Percentiles rank a stretch among this genome's conserved stretches.
These are phyloP conservation scores for Macrobrachium nipponense DNA, from an alignment of 1,140 invertebrate species.

Conservation along the genomic window DNA sequence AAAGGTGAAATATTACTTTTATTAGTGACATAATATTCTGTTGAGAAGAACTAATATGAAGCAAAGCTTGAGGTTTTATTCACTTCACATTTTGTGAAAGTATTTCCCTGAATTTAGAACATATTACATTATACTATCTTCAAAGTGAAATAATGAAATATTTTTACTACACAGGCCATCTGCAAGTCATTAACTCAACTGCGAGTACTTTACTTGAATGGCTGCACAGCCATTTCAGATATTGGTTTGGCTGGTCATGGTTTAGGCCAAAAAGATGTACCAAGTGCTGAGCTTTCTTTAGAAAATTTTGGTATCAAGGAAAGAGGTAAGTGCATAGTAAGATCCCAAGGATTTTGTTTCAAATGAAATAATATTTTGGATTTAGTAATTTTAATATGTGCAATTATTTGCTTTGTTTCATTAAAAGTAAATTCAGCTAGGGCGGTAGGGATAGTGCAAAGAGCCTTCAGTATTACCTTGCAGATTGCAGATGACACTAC, in stretches of 20 bases:
- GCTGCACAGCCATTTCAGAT: slow-evolving; percentile 77
- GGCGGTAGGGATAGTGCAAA: too few relatives aligned
- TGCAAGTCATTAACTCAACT: slow-evolving; percentile 75
- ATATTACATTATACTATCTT: neutral
- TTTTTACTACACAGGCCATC: slow-evolving; percentile 63
- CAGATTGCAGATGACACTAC: neutral
- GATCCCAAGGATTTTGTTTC: neutral
- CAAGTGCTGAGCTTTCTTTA: slow-evolving; percentile 43
- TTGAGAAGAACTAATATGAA: too few relatives aligned
- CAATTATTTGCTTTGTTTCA: too few relatives aligned
- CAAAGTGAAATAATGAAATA: neutral
- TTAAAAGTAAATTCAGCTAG: too few relatives aligned
- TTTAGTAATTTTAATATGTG: neutral
- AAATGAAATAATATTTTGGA: slow-evolving; percentile 44
- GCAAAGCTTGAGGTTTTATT: too few relatives aligned
- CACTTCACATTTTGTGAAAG: too few relatives aligned
- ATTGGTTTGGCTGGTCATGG: slow-evolving; percentile 77
- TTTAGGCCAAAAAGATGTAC: slow-evolving; percentile 43
- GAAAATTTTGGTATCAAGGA: slow-evolving; percentile 61
- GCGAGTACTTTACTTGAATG: slow-evolving; percentile 74
- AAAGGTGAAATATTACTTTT: too few relatives aligned
- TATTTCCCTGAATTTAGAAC: neutral
- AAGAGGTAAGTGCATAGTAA: slow-evolving; percentile 64
- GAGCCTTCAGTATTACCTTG: too few relatives aligned
- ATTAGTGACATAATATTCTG: too few relatives aligned